Base-by-base conservation (phyloP, 2,797 vertebrate species). In the Sebastes taczanowskii region DNA sequence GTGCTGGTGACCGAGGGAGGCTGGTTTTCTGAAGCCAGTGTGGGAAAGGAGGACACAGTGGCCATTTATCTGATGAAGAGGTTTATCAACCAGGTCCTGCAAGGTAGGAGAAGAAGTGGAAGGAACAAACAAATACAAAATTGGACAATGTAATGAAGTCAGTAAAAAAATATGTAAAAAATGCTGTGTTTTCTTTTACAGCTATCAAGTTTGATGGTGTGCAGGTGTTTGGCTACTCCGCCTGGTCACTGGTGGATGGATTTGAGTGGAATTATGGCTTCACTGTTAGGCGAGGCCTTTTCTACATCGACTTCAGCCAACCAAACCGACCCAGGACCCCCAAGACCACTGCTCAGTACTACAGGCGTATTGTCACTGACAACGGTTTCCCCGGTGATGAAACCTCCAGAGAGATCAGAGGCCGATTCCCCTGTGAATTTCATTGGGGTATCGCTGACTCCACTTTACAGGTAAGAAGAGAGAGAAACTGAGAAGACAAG, bases 221-320 rank as follows among this genome's bases (percentile, higher is more conserved):
- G 56, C 94, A 85, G 66, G 97, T 99, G 82, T 97, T 98, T 77
- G 98, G 98, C 77, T 99, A 99, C 87, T 95, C 96, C 0, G 96
- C 97, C 71, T 99, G 99, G 99, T 98, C 98, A 6, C 93, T 99
- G 86, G 91, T 99, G 56, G 99, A 99, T 68, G 97, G 98, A 71
- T 99, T 97, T 71, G 99, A 99, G 89, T 99, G 99, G 99, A 97
- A 97, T 74, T 94, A 97, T 2, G 96, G 94, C 35, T 97, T 97
- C 82, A 92, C 82, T 32, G 88, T 94, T 18, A 96, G 97, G 35
- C 94, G 97, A 2, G 99, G 99, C 30, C 94, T 99, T 35, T 99
- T 99, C 93, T 97, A 97, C 64, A 85, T 99, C 1, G 96, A 99
- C 88, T 97, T 98, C 81, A 93, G 81, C 58, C 95, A 95, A 7